These are phyloP conservation scores for Anarrhichthys ocellatus DNA, from an alignment of 2,113 vertebrate species.

Conservation along the genomic window DNA sequence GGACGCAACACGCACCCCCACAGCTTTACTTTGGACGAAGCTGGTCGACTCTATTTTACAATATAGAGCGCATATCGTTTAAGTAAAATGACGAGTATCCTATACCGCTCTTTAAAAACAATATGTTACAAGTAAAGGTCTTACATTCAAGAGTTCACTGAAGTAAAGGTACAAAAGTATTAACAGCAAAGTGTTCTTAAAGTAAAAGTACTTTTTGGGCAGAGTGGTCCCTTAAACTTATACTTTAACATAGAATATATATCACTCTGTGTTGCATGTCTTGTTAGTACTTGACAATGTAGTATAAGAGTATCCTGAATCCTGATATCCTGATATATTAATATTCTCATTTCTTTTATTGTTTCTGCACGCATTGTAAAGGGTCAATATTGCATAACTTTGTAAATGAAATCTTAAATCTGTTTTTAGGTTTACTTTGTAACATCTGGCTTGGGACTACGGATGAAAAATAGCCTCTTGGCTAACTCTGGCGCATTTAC, in stretches of 20 bases:
- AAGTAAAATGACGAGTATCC: background rate
- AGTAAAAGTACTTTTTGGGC: background rate
- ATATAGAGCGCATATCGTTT: background rate
- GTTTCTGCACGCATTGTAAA: too few relatives aligned
- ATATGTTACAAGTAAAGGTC: background rate
- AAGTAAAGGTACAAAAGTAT: background rate
- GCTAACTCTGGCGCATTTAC: too few relatives aligned
- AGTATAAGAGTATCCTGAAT: too few relatives aligned
- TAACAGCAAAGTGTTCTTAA: background rate
- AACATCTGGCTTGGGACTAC: too few relatives aligned
- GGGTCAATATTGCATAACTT: too few relatives aligned
- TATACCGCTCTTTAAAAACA: background rate
- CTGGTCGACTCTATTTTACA: too few relatives aligned
- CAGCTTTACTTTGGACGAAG: background rate
- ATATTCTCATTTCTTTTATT: too few relatives aligned
- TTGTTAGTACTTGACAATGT: too few relatives aligned
- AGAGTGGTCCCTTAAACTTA: background rate
- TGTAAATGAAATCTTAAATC: too few relatives aligned
- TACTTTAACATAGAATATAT: background rate
- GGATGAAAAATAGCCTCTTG: too few relatives aligned
- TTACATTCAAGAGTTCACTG: background rate
- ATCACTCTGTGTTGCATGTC: background rate
- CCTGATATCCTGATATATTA: too few relatives aligned
- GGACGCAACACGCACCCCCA: background rate
- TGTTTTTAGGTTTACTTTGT: too few relatives aligned